Conservation (phyloP, 2,888 invertebrate species). For the Dromius quadrimaculatus region DNA sequence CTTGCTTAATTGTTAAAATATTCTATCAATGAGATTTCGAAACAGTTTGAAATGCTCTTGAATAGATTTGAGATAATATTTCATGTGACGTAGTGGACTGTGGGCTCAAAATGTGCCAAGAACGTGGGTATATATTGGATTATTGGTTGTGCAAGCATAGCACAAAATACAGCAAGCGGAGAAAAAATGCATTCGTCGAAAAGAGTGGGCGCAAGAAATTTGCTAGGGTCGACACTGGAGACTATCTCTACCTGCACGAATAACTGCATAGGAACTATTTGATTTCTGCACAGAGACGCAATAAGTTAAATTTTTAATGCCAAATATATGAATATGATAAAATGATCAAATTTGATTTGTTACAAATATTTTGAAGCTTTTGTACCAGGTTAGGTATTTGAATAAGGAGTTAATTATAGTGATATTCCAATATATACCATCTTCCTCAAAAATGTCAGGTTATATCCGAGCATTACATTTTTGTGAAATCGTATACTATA, state of each 20-base stretch:
- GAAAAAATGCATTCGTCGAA: conserved; percentile 25
- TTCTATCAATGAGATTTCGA: not conserved
- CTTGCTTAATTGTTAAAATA: no score
- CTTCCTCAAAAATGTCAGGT: no score
- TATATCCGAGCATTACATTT: no score
- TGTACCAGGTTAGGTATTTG: no score
- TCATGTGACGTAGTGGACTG: not conserved
- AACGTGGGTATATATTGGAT: conserved; percentile 3
- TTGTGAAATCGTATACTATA: no score
- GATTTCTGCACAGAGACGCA: not conserved
- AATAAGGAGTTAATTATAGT: no score
- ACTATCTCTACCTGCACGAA: conserved; percentile 18
- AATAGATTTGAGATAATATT: conserved; percentile 9
- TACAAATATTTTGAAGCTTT: no score
- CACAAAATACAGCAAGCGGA: not conserved
- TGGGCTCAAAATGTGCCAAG: conserved; percentile 3
- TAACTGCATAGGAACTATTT: conserved; percentile 1
- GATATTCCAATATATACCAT: no score
- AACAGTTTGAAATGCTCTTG: not conserved
- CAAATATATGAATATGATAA: not conserved
- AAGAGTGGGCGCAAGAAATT: conserved; percentile 16
- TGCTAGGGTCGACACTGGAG: not conserved
- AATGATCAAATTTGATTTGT: no score
- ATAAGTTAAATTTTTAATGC: not conserved
- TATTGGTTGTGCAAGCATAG: conserved; percentile 25